Base-by-base conservation (phyloP, 2,113 vertebrate species). In the Eretmochelys imbricata region DNA sequence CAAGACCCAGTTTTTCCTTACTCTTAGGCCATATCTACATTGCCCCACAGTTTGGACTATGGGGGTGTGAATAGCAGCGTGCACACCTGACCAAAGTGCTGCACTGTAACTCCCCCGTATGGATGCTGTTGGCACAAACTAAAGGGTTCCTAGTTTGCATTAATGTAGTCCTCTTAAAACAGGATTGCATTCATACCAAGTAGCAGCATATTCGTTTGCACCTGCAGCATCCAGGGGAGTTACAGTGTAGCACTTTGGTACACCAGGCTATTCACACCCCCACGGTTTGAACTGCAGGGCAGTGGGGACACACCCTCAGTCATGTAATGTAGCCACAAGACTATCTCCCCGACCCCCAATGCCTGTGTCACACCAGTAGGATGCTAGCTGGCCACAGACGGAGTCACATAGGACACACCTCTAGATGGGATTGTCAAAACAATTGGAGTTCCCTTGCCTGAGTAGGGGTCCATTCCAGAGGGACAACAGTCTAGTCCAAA, bases 401-500 rank as follows among this genome's bases (percentile, higher is more conserved):
- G 38, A 42, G 8, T 80, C 22, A 51, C 76, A 62, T 69, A 27
- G 16, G 1, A 1, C 46, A 80, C 72, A n/a, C 4, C 22, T 86
- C 9, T 42, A 76, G 25, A 7, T 51, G 54, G 29, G 85, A 13
- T 11, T 62, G 27, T 55, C 24, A 76, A 82, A 85, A 55, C 19
- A 59, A 7, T 89, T 62, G 81, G 81, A 88, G 6, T n/a, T 53
- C 19, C 38, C 24, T 13, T 79, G 69, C 51, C 46, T 17, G 42
- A 57, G 13, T 25, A 27, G 48, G 12, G 7, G 1, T 0, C 8
- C 35, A 90, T 85, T 46, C 31, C 48, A 0, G 2, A 38, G 42
- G 31, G 19, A 55, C 82, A 83, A 59, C 8, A 57, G 27, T 85
- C 50, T 92, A 46, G 27, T 83, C 93, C 76, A 57, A 90, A 54